Base-by-base conservation (phyloP, 2,797 vertebrate species). In the Anguilla anguilla region DNA sequence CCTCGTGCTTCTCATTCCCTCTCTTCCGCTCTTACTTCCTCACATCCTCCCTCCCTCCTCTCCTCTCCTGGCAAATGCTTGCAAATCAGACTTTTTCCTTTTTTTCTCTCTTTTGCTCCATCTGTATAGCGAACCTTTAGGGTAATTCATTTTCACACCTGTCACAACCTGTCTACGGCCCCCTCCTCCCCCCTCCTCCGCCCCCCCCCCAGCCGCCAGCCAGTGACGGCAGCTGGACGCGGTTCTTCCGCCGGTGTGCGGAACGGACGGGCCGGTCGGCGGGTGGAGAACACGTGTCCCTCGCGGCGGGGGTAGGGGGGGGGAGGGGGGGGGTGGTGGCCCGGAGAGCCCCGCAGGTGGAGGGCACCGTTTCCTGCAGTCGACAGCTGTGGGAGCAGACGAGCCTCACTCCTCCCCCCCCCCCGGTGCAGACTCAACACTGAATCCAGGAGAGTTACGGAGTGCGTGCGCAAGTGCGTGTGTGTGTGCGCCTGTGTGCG, bases 101-200 rank as follows among this genome's bases (percentile, higher is more conserved):
- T 9, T 51, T 51, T 51, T 4, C 49, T 39, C 67, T 1, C 28
- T 39, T 5, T 3, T 39, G 19, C n/a, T 43, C 43, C 61, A 86
- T 49, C 35, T 72, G 85, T 19, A 61, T 51, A 2, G 64, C 85
- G 72, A 72, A 86, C 85, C 64, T 86, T 86, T 69, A 22, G 46
- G 25, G 61, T 86, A 51, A 51, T 72, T 49, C 46, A 51, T 69
- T 72, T 72, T 72, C 57, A 22, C 84, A 85, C 84, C 84, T 85
- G 84, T 35, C 28, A 28, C 17, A 85, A n/a, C 17, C 19, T 86
- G 39, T 49, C 85, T 51, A 6, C 43, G 46, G 0, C 31, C 35
- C 25, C 3, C 28, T n/a, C n/a, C n/a, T n/a, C 57, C 51, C 77
- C 25, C 13, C 13, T 0, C 69, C 69, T 6, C 13, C 72, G n/a